Evolutionary conservation across 2,797 vertebrate genomes (phyloP).

Genomic region (Pipistrellus pygmaeus): DNA sequence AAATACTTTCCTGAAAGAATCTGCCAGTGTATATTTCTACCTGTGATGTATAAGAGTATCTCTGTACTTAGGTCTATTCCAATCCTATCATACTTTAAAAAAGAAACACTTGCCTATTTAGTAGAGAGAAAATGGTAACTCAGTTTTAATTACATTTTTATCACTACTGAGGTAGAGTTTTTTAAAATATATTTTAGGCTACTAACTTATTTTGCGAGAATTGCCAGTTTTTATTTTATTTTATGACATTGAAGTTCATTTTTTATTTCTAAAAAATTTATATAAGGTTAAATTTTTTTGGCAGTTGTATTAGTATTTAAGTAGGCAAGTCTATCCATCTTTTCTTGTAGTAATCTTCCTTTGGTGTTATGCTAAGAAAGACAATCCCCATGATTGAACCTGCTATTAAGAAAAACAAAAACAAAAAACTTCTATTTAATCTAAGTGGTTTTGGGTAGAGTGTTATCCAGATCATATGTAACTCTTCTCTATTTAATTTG

Average conservation of each 20-base stretch:
- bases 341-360: slow-evolving; percentile 21
- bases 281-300: not conserved
- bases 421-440: not conserved
- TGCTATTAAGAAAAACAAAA: not conserved
- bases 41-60: not conserved
- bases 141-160: not conserved
- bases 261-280: not conserved
- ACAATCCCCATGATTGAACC: not conserved
- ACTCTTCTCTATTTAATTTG: slow-evolving; percentile 43
- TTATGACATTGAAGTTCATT: not conserved
- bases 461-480: not conserved
- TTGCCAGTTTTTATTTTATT: not conserved
- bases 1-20: not conserved
- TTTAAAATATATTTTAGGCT: not conserved
- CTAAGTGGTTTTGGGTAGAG: not conserved
- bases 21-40: not conserved
- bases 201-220: not conserved
- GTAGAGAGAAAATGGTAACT: not conserved
- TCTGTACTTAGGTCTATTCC: not conserved
- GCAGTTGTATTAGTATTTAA: not conserved
- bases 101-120: not conserved
- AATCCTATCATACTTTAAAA: not conserved
- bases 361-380: not conserved
- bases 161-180: not conserved
- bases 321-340: not conserved